Percentiles rank a stretch among this genome's conserved stretches.
Evolutionary conservation across 2,888 invertebrate genomes (phyloP).

Genomic region (Idaea aversata): DNA sequence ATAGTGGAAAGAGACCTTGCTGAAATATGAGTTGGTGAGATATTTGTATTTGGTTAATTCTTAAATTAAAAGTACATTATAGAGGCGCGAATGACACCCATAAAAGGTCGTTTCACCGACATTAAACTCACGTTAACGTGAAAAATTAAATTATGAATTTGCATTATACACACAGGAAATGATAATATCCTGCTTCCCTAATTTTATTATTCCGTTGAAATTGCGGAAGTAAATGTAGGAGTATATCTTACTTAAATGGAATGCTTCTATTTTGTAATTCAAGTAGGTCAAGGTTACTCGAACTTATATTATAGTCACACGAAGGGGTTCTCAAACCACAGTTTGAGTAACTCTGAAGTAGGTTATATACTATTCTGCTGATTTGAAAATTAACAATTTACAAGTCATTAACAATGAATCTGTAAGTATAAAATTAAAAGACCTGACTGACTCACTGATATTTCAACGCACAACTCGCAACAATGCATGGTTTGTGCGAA

Average conservation of each 20-base stretch:
- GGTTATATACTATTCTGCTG: no score
- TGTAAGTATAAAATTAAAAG: no score
- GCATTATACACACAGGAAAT: not conserved
- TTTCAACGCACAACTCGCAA: no score
- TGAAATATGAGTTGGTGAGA: not conserved
- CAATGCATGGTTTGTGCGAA: no score
- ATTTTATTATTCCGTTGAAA: not conserved
- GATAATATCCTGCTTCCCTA: not conserved
- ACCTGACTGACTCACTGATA: no score
- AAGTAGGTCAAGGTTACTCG: not conserved
- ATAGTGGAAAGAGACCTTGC: not conserved
- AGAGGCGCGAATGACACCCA: not conserved
- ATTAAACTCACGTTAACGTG: not conserved
- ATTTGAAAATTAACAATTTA: no score
- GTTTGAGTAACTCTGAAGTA: no score
- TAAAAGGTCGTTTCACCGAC: not conserved
- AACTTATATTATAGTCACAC: not conserved
- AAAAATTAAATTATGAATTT: conserved; percentile 1
- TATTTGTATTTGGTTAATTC: not conserved
- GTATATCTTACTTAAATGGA: not conserved
- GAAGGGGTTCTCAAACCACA: not conserved
- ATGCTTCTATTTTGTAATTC: not conserved
- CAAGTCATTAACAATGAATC: no score
- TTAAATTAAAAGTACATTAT: not conserved
- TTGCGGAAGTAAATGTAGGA: not conserved